phyloP scores from a whole-genome alignment of 1,140 invertebrate genomes.

The Andrena cerasifolii region DNA sequence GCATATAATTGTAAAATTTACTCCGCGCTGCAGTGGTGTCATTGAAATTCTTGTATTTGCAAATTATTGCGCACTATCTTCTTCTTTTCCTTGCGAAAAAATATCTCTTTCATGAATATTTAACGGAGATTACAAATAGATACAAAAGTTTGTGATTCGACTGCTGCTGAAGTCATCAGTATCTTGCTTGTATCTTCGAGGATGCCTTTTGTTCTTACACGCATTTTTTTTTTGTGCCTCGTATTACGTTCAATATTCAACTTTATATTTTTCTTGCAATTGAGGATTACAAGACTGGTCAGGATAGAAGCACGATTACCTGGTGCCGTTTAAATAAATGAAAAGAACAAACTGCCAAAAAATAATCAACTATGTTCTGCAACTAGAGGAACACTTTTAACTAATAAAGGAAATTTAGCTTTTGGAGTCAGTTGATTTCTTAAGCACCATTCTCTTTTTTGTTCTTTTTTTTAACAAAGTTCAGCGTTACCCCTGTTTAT shows the following conservation, averaged over 20 bases:
- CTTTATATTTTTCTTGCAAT: constrained; percentile 25
- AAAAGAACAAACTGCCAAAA: constrained; percentile 32
- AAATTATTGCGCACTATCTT: constrained; percentile 20
- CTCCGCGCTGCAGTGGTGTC: constrained; percentile 11
- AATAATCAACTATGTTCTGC: constrained; percentile 19
- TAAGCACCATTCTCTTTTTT: too few species aligned
- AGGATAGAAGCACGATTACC: constrained; percentile 10
- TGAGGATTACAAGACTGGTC: constrained; percentile 45
- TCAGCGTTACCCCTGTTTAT: constrained; percentile 26
- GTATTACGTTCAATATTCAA: constrained; percentile 32
- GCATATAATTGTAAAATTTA: constrained; percentile 13
- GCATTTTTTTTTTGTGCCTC: constrained; percentile 16
- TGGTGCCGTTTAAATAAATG: constrained; percentile 34
- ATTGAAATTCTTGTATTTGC: constrained; percentile 10
- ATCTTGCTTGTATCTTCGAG: background rate
- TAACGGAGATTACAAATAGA: background rate
- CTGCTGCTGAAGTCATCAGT: background rate
- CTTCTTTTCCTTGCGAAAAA: background rate
- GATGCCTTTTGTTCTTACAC: constrained; percentile 30
- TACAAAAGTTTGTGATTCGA: constrained; percentile 22
- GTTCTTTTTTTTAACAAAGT: constrained; percentile 22
- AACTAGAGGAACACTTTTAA: constrained; percentile 27
- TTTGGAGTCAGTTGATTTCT: constrained; percentile 28
- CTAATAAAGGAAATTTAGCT: constrained; percentile 44
- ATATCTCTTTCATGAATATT: constrained; percentile 12